Evolutionary conservation across 1,140 invertebrate genomes (phyloP).

Genomic region (Euura saliciscinereae): DNA sequence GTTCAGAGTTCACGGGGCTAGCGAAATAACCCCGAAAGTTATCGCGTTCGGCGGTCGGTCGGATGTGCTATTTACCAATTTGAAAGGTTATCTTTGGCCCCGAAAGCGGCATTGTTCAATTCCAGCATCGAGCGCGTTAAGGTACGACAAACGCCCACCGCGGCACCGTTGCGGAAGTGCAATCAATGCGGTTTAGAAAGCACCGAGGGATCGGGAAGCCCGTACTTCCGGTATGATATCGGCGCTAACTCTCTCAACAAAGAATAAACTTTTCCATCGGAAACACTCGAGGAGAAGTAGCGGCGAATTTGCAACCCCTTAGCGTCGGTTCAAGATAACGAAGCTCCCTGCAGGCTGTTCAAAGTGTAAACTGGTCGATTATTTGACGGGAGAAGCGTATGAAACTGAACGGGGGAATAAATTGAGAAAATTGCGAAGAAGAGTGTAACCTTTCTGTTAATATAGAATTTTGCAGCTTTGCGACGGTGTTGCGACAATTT

Average conservation of each 20-base stretch:
- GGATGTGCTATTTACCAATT: neutral
- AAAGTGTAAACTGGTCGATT: no score
- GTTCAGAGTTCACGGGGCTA: neutral
- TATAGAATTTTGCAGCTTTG: slow-evolving; percentile 2
- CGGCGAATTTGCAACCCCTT: no score
- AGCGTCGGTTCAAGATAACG: no score
- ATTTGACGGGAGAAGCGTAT: neutral
- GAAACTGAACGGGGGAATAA: neutral
- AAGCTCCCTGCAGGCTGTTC: neutral
- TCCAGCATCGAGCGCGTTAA: no score
- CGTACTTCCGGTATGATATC: neutral
- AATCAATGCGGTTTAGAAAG: neutral
- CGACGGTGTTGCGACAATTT: neutral
- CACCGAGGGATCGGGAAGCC: neutral
- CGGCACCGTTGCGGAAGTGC: slow-evolving; percentile 6
- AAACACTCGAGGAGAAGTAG: neutral
- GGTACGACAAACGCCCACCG: no score
- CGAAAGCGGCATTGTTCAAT: neutral
- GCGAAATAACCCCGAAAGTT: neutral
- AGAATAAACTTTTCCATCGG: neutral
- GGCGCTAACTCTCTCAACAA: neutral
- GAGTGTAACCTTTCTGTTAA: no score
- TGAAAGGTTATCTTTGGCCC: slow-evolving; percentile 2
- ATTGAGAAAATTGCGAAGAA: no score
- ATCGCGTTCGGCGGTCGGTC: neutral